phyloP scores from a whole-genome alignment of 1,140 invertebrate genomes.

The Hirudo medicinalis region DNA sequence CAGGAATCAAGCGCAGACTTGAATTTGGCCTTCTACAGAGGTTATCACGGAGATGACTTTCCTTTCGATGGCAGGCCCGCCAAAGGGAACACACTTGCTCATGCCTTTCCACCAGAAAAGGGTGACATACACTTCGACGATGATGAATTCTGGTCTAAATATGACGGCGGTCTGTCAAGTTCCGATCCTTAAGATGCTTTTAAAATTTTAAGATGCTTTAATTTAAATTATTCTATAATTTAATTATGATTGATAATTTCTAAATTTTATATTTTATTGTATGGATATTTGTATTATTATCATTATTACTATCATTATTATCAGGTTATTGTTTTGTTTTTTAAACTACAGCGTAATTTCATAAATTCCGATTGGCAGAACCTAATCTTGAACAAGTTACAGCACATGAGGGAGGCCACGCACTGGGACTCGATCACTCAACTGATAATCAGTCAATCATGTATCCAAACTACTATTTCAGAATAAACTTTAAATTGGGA shows the following conservation, averaged over 20 bases:
- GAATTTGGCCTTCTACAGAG: constrained; percentile 31
- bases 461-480: background rate
- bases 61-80: constrained; percentile 34
- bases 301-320: too few species aligned
- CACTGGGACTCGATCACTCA: constrained; percentile 1
- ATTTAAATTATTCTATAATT: too few species aligned
- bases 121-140: constrained; percentile 36
- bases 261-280: too few species aligned
- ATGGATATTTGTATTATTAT: too few species aligned
- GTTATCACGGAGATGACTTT: constrained; percentile 33
- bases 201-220: too few species aligned
- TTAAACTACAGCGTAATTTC: too few species aligned
- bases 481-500: background rate
- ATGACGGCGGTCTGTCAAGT: constrained; percentile 34
- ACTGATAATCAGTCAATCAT: background rate
- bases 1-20: constrained; percentile 27
- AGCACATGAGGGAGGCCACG: background rate
- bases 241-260: too few species aligned
- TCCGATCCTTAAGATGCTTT: too few species aligned
- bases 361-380: too few species aligned
- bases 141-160: constrained; percentile 38
- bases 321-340: too few species aligned
- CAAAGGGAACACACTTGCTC: constrained; percentile 34
- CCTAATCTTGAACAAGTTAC: too few species aligned
- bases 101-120: constrained; percentile 36